Percentiles rank a stretch among this genome's conserved stretches.
Conservation (phyloP, 1,140 invertebrate species). For the Protaetia brevitarsis region DNA sequence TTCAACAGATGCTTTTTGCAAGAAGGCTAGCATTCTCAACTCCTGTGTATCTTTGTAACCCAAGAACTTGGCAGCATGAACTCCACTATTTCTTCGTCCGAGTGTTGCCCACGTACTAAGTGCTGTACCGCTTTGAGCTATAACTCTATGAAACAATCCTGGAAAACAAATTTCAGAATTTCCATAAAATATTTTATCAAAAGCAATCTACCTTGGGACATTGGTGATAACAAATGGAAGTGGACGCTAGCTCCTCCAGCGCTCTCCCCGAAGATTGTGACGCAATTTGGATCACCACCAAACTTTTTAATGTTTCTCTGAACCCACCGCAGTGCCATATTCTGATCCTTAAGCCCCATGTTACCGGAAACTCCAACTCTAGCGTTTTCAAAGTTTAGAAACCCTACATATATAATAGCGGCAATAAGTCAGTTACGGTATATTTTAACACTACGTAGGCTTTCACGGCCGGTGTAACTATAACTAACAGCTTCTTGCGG, state of each 20-base stretch:
- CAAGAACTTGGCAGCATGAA: not conserved
- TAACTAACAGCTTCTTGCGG: too few relatives aligned
- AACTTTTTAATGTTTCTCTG: slow-evolving; percentile 17
- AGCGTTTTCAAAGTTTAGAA: slow-evolving; percentile 8
- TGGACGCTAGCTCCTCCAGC: slow-evolving; percentile 5
- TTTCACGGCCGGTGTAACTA: too few relatives aligned
- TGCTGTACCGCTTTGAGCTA: slow-evolving; percentile 8
- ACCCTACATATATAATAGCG: not conserved
- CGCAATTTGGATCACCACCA: slow-evolving; percentile 6
- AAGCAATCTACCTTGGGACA: slow-evolving; percentile 1
- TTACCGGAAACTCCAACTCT: not conserved
- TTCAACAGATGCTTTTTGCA: not conserved
- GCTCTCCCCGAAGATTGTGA: slow-evolving; percentile 14
- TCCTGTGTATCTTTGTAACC: not conserved
- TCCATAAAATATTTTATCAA: not conserved
- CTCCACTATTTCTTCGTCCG: not conserved
- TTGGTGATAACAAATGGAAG: slow-evolving; percentile 3
- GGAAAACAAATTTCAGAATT: not conserved
- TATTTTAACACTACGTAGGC: too few relatives aligned
- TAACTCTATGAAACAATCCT: slow-evolving; percentile 18
- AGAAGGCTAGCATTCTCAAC: not conserved
- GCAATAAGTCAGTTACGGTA: not conserved
- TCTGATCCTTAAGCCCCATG: slow-evolving; percentile 7
- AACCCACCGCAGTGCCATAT: slow-evolving; percentile 8
- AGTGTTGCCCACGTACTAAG: not conserved